These are phyloP conservation scores for Tineola bisselliella DNA, from an alignment of 2,888 invertebrate genomes.

Conservation along the genomic window DNA sequence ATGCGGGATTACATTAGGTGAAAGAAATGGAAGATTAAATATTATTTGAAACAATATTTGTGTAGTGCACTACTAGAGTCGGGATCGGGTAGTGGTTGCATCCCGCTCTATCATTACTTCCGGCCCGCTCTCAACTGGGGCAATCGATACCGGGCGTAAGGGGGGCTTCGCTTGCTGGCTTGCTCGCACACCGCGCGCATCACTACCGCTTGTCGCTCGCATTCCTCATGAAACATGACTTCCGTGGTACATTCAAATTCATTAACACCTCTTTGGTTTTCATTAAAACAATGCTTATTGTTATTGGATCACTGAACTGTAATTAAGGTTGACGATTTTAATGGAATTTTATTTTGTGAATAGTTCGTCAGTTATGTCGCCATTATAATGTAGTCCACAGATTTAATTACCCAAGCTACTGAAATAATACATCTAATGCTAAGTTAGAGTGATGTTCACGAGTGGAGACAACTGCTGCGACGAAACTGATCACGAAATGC, in stretches of 20 bases:
- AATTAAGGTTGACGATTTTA: slow-evolving; percentile 1
- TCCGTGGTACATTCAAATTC: slow-evolving; percentile 8
- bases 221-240: slow-evolving; percentile 15
- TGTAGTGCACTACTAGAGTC: slow-evolving; percentile 56
- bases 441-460: too few relatives aligned
- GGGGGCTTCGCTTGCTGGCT: slow-evolving; percentile 30
- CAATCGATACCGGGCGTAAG: slow-evolving; percentile 67
- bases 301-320: background rate
- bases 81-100: slow-evolving; percentile 61
- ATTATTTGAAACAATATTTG: slow-evolving; percentile 56
- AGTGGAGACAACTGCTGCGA: too few relatives aligned
- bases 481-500: too few relatives aligned
- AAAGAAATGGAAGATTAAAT: slow-evolving; percentile 51
- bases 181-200: slow-evolving; percentile 32
- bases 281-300: slow-evolving; percentile 8
- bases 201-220: slow-evolving; percentile 51
- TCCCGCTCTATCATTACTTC: slow-evolving; percentile 65
- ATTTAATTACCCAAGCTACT: too few relatives aligned
- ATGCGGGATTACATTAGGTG: slow-evolving; percentile 30
- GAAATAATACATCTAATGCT: too few relatives aligned
- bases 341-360: background rate
- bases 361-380: background rate
- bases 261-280: slow-evolving; percentile 11
- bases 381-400: too few relatives aligned
- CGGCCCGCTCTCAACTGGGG: slow-evolving; percentile 71